phyloP scores from a whole-genome alignment of 2,888 invertebrate species.

The Argyresthia goedartella region DNA sequence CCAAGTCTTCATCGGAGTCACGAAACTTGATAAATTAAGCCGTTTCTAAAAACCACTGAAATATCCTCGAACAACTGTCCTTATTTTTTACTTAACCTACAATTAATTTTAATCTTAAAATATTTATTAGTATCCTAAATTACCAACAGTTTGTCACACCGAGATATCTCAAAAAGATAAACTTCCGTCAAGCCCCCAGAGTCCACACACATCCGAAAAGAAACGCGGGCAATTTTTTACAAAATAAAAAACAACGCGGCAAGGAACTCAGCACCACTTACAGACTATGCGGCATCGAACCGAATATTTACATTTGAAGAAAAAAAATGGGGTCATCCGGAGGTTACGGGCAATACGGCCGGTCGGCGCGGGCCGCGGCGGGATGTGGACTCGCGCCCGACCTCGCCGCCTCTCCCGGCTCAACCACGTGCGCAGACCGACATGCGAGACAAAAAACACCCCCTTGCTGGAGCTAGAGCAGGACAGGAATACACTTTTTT shows the following conservation, averaged over 20 bases:
- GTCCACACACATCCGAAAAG: neutral
- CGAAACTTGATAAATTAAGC: neutral
- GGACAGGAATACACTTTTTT: slow-evolving; percentile 54
- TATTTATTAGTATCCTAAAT: neutral
- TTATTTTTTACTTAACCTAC: neutral
- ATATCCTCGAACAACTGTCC: neutral
- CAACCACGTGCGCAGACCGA: slow-evolving; percentile 49
- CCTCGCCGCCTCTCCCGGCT: slow-evolving; percentile 34
- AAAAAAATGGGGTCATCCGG: slow-evolving; percentile 69
- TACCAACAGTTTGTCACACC: neutral
- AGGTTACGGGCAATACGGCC: slow-evolving; percentile 69
- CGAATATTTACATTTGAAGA: slow-evolving; percentile 70
- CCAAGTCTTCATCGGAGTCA: neutral
- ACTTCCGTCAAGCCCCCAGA: neutral
- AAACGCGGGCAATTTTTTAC: neutral
- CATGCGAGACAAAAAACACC: slow-evolving; percentile 9
- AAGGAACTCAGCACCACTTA: slow-evolving; percentile 69
- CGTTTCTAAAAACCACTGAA: neutral
- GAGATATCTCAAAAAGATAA: neutral
- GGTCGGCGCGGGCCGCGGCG: slow-evolving; percentile 66
- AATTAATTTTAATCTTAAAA: neutral
- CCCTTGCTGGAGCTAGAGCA: slow-evolving; percentile 22
- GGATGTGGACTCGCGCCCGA: slow-evolving; percentile 46
- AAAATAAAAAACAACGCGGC: slow-evolving; percentile 2
- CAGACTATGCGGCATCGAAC: slow-evolving; percentile 66